Conservation (phyloP, 1,140 invertebrate genomes). For the Diuraphis noxia region DNA sequence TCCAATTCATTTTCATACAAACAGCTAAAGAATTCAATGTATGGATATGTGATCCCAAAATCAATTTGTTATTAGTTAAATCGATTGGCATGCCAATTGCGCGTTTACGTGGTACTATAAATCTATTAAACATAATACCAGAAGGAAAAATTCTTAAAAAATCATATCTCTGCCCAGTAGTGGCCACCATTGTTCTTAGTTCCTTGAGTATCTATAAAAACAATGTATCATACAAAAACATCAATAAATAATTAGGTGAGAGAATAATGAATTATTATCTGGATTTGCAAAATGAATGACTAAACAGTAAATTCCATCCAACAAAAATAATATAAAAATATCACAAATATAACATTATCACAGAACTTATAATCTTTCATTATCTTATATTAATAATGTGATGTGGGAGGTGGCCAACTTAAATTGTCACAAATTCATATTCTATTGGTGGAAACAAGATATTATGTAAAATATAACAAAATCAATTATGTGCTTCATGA, state of each 20-base stretch:
- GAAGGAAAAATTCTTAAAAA: slow-evolving; percentile 32
- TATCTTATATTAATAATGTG: not conserved
- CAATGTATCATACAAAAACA: not conserved
- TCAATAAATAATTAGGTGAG: not conserved
- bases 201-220: slow-evolving; percentile 1
- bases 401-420: not conserved
- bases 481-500: not conserved
- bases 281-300: not conserved
- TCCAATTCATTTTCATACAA: slow-evolving; percentile 89
- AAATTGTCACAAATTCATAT: not conserved
- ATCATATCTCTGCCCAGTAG: not conserved
- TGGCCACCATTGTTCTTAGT: not conserved
- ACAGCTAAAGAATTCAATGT: slow-evolving; percentile 75
- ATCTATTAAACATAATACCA: slow-evolving; percentile 36
- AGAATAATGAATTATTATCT: not conserved
- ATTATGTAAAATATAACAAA: not conserved
- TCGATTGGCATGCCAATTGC: slow-evolving; percentile 56
- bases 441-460: not conserved
- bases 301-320: not conserved
- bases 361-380: not conserved
- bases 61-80: slow-evolving; percentile 63
- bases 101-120: slow-evolving; percentile 26
- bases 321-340: not conserved
- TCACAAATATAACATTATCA: not conserved
- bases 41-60: slow-evolving; percentile 71